phyloP scores from a whole-genome alignment of 2,888 invertebrate genomes.

The Adela reaumurella region DNA sequence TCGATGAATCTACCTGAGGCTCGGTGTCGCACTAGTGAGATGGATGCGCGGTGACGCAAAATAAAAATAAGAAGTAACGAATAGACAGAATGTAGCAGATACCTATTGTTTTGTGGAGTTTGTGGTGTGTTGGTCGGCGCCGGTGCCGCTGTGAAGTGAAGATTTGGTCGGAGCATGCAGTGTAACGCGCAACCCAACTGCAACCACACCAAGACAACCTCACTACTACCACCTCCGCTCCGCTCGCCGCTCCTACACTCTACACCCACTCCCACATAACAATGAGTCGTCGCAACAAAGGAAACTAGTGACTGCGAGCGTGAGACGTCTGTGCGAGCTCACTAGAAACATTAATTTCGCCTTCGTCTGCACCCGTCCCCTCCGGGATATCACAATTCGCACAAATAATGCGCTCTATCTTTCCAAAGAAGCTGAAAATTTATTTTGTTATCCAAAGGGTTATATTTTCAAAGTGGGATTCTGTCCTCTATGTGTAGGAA shows the following conservation, averaged over 20 bases:
- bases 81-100: slow-evolving; percentile 23
- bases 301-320: neutral
- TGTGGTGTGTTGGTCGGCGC: slow-evolving; percentile 54
- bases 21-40: neutral
- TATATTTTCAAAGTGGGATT: no score
- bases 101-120: slow-evolving; percentile 57
- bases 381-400: no score
- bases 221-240: slow-evolving; percentile 22
- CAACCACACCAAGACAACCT: slow-evolving; percentile 66
- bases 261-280: neutral
- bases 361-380: neutral
- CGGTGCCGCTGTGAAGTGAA: slow-evolving; percentile 54
- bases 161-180: slow-evolving; percentile 79
- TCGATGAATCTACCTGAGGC: slow-evolving; percentile 26
- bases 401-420: no score
- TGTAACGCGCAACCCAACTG: slow-evolving; percentile 88
- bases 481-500: no score
- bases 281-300: neutral
- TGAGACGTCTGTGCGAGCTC: neutral
- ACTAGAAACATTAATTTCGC: neutral
- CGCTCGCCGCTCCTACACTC: slow-evolving; percentile 1
- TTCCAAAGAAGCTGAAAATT: no score
- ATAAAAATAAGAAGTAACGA: slow-evolving; percentile 49
- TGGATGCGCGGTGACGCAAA: slow-evolving; percentile 35
- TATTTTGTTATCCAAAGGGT: no score